Evolutionary conservation across 2,797 vertebrate species (phyloP), one percentile per base, ranked within the genome.

Genomic region (Pelobates cultripes): DNA sequence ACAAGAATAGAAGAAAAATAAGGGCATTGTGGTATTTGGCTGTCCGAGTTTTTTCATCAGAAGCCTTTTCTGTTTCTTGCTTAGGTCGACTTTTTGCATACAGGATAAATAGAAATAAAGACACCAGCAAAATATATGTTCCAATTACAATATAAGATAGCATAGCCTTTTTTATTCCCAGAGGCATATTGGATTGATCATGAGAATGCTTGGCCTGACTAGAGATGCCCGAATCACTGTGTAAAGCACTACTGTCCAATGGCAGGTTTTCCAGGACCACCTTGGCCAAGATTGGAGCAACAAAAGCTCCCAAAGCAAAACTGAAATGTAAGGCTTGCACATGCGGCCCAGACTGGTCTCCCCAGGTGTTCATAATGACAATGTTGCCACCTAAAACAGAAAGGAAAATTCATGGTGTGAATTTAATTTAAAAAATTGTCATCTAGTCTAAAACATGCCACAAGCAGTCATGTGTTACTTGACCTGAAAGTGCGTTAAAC

Each of bases 251-350:
- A 0, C 74, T 63, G n/a, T 80, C 74, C 6, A 78, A 14, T 14
- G 77, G 82, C 43, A 83, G 57, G 55, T 75, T 43, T 66, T 80
- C 85, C 75, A 91, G 7, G 0, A 88, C 88, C 88, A 98, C 70
- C 84, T 97, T 98, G 85, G 96, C 95, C 61, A 99, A 91, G 85
- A 99, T 92, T 0, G 98, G 97, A 12, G 98, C 96, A 73, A 89
- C 76, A 41, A 98, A 95, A 4, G 97, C 97, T 1, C 98, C 98
- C 0, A 90, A 89, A 0, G 97, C 98, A 43, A 98, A 99, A 89
- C 95, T 96, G 93, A 99, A 99, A 88, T 99, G 97, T 17, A 99
- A 90, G n/a, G 97, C 97, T 92, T 99, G 98, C 93, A 99, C 86
- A 63, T 97, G 95, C 0, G 97, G 96, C 14, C 96, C 96, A 0